Conservation (phyloP, 2,797 vertebrate species). For the Thripadectes ignobilis region DNA sequence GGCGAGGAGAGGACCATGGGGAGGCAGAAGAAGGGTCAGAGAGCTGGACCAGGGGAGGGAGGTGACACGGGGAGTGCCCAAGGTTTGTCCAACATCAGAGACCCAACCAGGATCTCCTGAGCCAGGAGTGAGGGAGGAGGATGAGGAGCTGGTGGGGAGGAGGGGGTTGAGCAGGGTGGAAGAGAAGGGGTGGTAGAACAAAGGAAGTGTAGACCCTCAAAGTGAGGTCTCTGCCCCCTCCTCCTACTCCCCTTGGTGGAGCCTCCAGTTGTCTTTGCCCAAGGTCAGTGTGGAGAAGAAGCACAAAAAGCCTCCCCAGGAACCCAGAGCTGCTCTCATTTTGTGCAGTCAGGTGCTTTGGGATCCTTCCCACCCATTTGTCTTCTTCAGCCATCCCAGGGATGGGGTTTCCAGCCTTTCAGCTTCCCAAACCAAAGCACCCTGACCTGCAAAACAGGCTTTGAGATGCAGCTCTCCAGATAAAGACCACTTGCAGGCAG, state of each 20-base stretch:
- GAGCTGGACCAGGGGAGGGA: background rate
- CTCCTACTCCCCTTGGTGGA: accelerated
- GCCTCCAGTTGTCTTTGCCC: background rate
- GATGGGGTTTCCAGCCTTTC: background rate
- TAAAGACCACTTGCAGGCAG: background rate
- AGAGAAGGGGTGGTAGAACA: background rate
- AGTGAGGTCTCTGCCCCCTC: background rate
- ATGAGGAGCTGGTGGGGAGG: background rate
- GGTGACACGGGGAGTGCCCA: accelerated
- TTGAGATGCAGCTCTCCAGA: background rate
- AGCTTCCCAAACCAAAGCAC: background rate
- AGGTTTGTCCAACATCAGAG: background rate
- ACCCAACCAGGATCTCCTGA: background rate
- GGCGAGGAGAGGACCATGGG: background rate
- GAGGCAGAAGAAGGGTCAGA: background rate
- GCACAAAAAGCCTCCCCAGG: background rate
- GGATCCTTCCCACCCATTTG: background rate
- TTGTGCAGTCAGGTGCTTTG: background rate
- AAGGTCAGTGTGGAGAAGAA: background rate
- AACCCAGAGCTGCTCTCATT: accelerated
- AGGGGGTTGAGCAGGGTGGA: background rate
- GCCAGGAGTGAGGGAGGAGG: background rate
- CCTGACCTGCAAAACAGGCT: background rate
- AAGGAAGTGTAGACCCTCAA: background rate
- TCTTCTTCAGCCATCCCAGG: background rate